phyloP scores from a whole-genome alignment of 2,888 invertebrate genomes.

The Petrolisthes cinctipes region DNA sequence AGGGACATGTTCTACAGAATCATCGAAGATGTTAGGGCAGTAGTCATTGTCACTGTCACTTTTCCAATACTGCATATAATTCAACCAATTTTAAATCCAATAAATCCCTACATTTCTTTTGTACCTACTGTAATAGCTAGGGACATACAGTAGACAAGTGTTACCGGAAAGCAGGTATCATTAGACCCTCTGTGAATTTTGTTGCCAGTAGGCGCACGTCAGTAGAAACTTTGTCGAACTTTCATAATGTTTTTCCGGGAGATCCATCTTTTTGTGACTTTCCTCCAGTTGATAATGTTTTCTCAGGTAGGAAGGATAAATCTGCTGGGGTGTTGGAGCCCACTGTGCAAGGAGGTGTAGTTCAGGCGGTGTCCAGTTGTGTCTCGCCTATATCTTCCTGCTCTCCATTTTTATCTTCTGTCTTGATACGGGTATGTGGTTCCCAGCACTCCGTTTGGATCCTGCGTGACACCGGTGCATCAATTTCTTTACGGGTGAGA shows the following conservation, averaged over 20 bases:
- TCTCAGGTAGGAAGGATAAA: not conserved
- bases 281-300: not conserved
- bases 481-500: not conserved
- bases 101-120: too few relatives aligned
- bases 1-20: too few relatives aligned
- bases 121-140: not conserved
- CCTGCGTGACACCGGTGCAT: not conserved
- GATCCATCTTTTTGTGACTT: not conserved
- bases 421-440: not conserved
- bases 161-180: not conserved
- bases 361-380: not conserved
- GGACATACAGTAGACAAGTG: not conserved
- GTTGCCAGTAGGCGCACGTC: too few relatives aligned
- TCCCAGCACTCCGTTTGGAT: not conserved
- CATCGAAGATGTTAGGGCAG: too few relatives aligned
- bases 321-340: not conserved
- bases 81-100: too few relatives aligned
- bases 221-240: not conserved
- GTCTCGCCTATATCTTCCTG: not conserved
- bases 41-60: too few relatives aligned
- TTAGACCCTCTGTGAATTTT: not conserved
- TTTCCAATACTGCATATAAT: too few relatives aligned
- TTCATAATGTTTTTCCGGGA: not conserved
- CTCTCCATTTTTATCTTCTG: not conserved
- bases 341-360: not conserved